These are phyloP conservation scores for Agriotes lineatus DNA, from an alignment of 2,888 invertebrate genomes.

Conservation along the genomic window DNA sequence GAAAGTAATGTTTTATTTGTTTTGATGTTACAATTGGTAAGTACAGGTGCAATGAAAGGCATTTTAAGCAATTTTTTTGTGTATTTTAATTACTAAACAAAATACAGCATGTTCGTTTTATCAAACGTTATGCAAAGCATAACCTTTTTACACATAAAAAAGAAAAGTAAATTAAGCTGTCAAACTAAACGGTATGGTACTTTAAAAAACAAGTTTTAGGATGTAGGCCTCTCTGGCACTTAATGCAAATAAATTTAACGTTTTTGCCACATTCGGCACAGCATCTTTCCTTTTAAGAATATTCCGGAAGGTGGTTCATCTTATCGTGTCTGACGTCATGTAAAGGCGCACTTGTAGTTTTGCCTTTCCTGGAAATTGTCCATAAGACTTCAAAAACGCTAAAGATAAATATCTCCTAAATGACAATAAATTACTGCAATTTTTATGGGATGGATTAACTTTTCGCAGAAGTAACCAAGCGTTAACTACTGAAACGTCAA, in stretches of 20 bases:
- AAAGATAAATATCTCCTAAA: slow-evolving; percentile 24
- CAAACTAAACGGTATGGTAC: too few relatives aligned
- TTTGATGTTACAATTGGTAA: too few relatives aligned
- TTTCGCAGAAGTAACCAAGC: slow-evolving; percentile 16
- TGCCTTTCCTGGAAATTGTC: neutral
- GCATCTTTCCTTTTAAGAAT: slow-evolving; percentile 14
- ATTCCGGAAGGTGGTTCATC: slow-evolving; percentile 22
- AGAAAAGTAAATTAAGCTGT: too few relatives aligned
- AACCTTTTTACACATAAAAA: too few relatives aligned
- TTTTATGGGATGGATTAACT: slow-evolving; percentile 4
- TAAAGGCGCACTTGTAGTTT: slow-evolving; percentile 2
- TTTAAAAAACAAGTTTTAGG: slow-evolving; percentile 23
- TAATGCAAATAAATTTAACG: slow-evolving; percentile 23
- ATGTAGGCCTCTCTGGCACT: slow-evolving; percentile 22
- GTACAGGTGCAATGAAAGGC: too few relatives aligned
- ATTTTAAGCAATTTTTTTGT: too few relatives aligned
- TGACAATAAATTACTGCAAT: neutral
- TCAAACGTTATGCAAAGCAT: too few relatives aligned
- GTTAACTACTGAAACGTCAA: neutral
- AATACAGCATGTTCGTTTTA: too few relatives aligned
- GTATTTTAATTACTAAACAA: too few relatives aligned
- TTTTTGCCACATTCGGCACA: slow-evolving; percentile 20
- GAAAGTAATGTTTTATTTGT: too few relatives aligned
- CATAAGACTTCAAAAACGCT: neutral
- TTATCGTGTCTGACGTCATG: slow-evolving; percentile 20